Evolutionary conservation across 2,888 invertebrate genomes (phyloP).

Genomic region (Falcaria lacertinaria): DNA sequence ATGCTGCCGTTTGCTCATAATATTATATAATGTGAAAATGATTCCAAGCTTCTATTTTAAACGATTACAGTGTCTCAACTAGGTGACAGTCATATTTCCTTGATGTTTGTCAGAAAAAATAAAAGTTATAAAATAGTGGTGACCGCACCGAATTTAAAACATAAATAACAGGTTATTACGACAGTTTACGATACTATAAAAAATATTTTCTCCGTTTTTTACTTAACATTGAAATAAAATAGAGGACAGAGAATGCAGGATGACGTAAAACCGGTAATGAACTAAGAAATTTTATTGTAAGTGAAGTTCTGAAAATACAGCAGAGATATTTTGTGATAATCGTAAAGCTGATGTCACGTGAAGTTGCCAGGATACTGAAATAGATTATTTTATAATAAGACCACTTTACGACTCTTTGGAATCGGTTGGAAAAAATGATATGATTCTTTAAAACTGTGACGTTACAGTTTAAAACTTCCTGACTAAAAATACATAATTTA

Average conservation of each 20-base stretch:
- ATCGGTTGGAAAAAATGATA: not conserved
- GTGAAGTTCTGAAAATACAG: conserved; percentile 27
- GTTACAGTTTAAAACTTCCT: too few relatives aligned
- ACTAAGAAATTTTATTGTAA: conserved; percentile 27
- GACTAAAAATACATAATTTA: too few relatives aligned
- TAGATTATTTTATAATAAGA: not conserved
- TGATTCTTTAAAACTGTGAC: too few relatives aligned
- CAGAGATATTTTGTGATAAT: conserved; percentile 23
- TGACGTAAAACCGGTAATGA: conserved; percentile 37
- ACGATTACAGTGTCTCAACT: conserved; percentile 12
- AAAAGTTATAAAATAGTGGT: conserved; percentile 32
- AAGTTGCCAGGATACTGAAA: not conserved
- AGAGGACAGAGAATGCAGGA: conserved; percentile 24
- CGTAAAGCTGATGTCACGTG: conserved; percentile 20
- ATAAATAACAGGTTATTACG: conserved; percentile 52
- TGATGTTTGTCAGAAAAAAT: conserved; percentile 27
- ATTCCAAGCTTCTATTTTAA: conserved; percentile 24
- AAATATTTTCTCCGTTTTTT: conserved; percentile 28
- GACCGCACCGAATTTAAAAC: conserved; percentile 26
- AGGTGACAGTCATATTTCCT: conserved; percentile 26
- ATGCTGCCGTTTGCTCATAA: conserved; percentile 1
- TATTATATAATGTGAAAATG: conserved; percentile 15
- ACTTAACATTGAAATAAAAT: conserved; percentile 27
- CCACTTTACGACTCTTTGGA: not conserved
- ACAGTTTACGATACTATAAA: conserved; percentile 39